Evolutionary conservation across 2,113 vertebrate genomes (phyloP), one percentile per base, ranked within the genome.

Genomic region (Etia nguti): DNA sequence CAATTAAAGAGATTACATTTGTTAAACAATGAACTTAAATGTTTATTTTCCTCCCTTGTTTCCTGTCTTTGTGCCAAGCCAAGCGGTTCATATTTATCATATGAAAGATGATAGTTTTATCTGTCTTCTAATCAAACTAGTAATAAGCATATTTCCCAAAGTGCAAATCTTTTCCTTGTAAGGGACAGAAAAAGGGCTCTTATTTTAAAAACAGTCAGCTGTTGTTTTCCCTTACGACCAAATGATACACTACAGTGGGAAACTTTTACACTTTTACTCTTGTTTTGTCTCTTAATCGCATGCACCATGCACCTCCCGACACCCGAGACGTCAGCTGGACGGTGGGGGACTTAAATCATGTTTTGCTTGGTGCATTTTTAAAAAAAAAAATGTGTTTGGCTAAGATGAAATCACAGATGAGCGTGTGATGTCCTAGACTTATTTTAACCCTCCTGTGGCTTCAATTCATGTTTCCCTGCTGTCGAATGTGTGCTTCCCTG

Each of bases 391-490:
- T 55, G 77, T 85, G 79, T 80, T 31, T 59, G 68, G 34, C 36
- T 83, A 10, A 86, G 59, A 75, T 54, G 55, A 81, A n/a, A 56
- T 86, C 60, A 48, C 6, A 68, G 82, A 80, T 55, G 36, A 77
- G 84, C 29, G 85, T 12, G 60, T 1, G 54, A 9, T 38, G 56
- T 80, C 62, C 55, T 88, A 59, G 87, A 80, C n/a, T 89, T 84
- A 15, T 91, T 87, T 88, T 75, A 85, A 81, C 77, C 70, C 57
- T 79, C 52, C 77, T 86, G 86, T 93, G 90, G 89, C 87, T 92
- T 90, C 86, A 84, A 43, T 81, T 68, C 65, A 46, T 92, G 75
- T 90, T 92, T 92, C 92, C 81, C 90, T 94, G 88, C 90, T 94
- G 92, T 91, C n/a, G 65, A 91, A 86, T 86, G 81, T 94, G 92